Evolutionary conservation across 2,888 invertebrate genomes (phyloP).

Genomic region (Leistus spinibarbis): DNA sequence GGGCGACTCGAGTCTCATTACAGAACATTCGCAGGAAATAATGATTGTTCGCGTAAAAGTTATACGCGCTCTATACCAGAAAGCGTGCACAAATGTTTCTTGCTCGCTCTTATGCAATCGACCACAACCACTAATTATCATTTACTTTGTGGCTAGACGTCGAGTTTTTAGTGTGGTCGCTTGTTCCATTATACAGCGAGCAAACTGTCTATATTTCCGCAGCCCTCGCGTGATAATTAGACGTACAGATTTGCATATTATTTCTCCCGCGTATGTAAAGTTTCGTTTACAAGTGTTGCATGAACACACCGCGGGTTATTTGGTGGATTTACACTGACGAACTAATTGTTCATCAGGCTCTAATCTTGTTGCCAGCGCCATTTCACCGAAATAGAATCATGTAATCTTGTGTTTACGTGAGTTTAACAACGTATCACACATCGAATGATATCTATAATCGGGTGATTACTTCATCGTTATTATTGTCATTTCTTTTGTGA

Average conservation of each 20-base stretch:
- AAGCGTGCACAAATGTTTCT: background rate
- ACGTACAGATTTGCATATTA: slow-evolving; percentile 45
- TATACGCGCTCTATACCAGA: background rate
- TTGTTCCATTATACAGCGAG: slow-evolving; percentile 41
- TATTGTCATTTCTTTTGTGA: background rate
- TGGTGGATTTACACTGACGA: slow-evolving; percentile 29
- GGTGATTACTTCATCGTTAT: background rate
- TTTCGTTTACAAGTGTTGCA: slow-evolving; percentile 41
- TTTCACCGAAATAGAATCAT: slow-evolving; percentile 22
- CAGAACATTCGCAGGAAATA: slow-evolving; percentile 6
- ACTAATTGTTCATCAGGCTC: slow-evolving; percentile 23
- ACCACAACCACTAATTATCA: background rate
- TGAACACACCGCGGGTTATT: slow-evolving; percentile 19
- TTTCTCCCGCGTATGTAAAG: slow-evolving; percentile 38
- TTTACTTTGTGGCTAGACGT: background rate
- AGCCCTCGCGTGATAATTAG: slow-evolving; percentile 43
- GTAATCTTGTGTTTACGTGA: slow-evolving; percentile 28
- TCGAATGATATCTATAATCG: background rate
- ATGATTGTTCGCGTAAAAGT: slow-evolving; percentile 1
- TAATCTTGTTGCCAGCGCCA: slow-evolving; percentile 15
- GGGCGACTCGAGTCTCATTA: background rate
- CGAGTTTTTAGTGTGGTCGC: background rate
- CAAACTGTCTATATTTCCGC: slow-evolving; percentile 43
- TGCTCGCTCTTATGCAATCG: background rate
- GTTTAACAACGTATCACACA: background rate